These are phyloP conservation scores for Magallana ariakensis DNA, from an alignment of 1,140 invertebrate genomes.

Conservation along the genomic window DNA sequence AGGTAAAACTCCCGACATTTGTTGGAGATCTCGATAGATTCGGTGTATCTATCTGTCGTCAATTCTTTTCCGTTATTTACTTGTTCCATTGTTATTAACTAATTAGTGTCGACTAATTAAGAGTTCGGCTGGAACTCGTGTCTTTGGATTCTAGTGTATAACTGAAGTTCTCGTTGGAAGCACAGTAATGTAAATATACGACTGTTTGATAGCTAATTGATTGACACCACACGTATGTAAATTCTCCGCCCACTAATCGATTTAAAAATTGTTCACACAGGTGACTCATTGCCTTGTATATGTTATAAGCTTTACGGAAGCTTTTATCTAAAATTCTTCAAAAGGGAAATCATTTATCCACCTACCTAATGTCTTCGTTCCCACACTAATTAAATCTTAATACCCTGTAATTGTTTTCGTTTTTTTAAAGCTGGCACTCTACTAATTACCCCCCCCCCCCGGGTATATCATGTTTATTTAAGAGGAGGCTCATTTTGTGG, in stretches of 20 bases:
- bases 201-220: background rate
- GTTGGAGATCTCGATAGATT: constrained; percentile 57
- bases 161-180: background rate
- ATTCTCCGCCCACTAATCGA: background rate
- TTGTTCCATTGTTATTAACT: constrained; percentile 18
- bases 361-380: background rate
- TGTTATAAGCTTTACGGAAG: background rate
- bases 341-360: background rate
- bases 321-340: background rate
- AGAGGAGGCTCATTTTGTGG: no score
- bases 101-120: background rate
- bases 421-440: no score
- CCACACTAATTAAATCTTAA: background rate
- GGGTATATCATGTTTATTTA: no score
- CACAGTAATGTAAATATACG: constrained; percentile 21
- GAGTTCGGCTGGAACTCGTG: constrained; percentile 28
- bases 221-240: background rate
- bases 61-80: background rate
- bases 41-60: constrained; percentile 49
- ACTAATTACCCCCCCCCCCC: no score
- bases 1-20: constrained; percentile 56
- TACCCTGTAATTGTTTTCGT: background rate
- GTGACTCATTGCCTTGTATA: background rate
- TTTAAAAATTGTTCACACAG: background rate
- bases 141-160: constrained; percentile 15